Evolutionary conservation across 2,888 invertebrate genomes (phyloP), one percentile per base, ranked within the genome.

Genomic region (Thalpophila matura): DNA sequence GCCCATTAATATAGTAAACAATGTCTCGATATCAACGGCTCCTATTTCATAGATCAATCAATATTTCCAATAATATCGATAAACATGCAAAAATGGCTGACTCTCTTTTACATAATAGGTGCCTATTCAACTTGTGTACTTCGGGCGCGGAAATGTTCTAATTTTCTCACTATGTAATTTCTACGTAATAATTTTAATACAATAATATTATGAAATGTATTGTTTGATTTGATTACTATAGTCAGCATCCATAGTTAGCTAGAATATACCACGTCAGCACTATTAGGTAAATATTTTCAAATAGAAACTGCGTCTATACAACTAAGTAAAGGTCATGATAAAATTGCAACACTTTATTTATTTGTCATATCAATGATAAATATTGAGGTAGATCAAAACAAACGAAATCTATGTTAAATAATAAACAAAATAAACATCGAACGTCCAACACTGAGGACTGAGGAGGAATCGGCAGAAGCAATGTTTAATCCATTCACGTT

Each of bases 21-120:
- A 82, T 50, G 74, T 77, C 69, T 80, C 81, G 82, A 85, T 83
- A 80, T 72, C 55, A 64, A 64, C 20, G 46, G 69, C 51, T 87
- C 85, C 45, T 64, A 83, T 87, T 86, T 75, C 85, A 79, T 68
- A 75, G 55, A 79, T 83, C 78, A 73, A 77, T 82, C 64, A 73
- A 42, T 74, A 75, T 79, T 79, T 69, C 58, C 71, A 80, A 81
- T 80, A 72, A 74, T 67, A 71, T 62, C 77, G 53, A 74, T 65
- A 74, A 77, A 74, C 58, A 71, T 49, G 42, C 37, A 56, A 74
- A 59, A 56, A 71, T 46, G 18, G 45, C 50, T 16, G 42, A 62
- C 33, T 5, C 40, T 43, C 46, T n/a, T 20, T 75, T 51, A 74
- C 37, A 58, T 56, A 45, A 69, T 57, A n/a, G n/a, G n/a, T n/a